Evolutionary conservation across 2,113 vertebrate species (phyloP).

Genomic region (Arizona elegans): DNA sequence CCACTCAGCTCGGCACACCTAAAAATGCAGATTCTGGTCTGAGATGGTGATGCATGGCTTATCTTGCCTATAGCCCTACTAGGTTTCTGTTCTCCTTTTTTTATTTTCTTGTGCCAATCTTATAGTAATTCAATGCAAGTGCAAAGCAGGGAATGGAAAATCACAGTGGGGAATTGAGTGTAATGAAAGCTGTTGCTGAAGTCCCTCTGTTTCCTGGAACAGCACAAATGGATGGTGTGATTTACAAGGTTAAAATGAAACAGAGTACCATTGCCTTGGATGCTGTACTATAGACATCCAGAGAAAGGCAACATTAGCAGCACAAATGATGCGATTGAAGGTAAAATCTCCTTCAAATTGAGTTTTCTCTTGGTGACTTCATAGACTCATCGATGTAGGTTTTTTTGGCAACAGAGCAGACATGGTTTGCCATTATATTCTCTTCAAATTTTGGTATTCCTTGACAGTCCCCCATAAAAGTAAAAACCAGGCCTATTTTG

Average conservation of each 20-base stretch:
- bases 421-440: background rate
- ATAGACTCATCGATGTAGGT: background rate
- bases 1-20: constrained; percentile 43
- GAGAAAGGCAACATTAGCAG: constrained; percentile 47
- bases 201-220: constrained; percentile 59
- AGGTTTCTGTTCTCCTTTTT: constrained; percentile 7
- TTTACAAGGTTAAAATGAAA: constrained; percentile 59
- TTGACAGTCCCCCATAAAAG: background rate
- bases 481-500: background rate
- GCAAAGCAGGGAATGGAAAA: constrained; percentile 34
- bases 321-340: constrained; percentile 24
- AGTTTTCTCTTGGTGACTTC: background rate
- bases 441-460: background rate
- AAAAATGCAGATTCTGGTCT: constrained; percentile 38
- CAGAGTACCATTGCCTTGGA: constrained; percentile 29
- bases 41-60: constrained; percentile 1
- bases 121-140: constrained; percentile 39
- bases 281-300: constrained; percentile 41
- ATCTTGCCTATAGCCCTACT: constrained; percentile 42
- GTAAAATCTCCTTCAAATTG: background rate
- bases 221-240: constrained; percentile 52
- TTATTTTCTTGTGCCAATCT: constrained; percentile 41
- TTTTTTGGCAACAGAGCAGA: background rate
- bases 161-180: constrained; percentile 40
- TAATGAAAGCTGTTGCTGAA: constrained; percentile 44